Conservation (phyloP, 1,140 invertebrate genomes). For the Oedothorax gibbosus region DNA sequence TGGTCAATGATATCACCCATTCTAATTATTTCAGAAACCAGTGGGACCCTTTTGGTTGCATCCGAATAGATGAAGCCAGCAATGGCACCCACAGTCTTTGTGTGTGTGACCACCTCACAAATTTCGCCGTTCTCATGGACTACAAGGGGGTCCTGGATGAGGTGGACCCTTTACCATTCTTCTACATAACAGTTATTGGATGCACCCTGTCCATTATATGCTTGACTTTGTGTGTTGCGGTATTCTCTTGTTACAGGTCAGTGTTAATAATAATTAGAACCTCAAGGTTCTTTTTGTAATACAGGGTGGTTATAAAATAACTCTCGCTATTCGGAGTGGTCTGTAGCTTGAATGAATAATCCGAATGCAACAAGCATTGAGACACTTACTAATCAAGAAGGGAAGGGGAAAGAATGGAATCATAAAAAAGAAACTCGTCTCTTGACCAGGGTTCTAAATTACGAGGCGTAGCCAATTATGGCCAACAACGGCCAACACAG, state of each 20-base stretch:
- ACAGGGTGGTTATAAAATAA: no score
- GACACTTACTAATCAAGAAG: no score
- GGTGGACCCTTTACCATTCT: neutral
- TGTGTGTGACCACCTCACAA: slow-evolving; percentile 70
- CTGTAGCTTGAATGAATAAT: no score
- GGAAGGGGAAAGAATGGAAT: no score
- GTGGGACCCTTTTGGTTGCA: slow-evolving; percentile 68
- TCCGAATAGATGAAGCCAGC: slow-evolving; percentile 58
- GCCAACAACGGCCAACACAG: no score
- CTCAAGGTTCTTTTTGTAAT: no score
- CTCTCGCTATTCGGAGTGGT: no score
- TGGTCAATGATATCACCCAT: neutral
- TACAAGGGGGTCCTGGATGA: slow-evolving; percentile 5
- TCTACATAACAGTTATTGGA: slow-evolving; percentile 35
- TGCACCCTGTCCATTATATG: slow-evolving; percentile 41
- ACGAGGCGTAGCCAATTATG: no score
- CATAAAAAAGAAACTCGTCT: no score
- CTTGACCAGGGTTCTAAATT: no score
- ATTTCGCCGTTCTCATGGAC: slow-evolving; percentile 67
- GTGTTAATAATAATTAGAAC: no score
- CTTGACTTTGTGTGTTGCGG: slow-evolving; percentile 8
- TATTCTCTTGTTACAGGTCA: slow-evolving; percentile 48
- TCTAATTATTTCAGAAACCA: slow-evolving; percentile 4
- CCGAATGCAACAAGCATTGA: no score
- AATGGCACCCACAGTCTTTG: slow-evolving; percentile 68